Conservation (phyloP, 2,888 invertebrate genomes). For the Apotomis turbidana region DNA sequence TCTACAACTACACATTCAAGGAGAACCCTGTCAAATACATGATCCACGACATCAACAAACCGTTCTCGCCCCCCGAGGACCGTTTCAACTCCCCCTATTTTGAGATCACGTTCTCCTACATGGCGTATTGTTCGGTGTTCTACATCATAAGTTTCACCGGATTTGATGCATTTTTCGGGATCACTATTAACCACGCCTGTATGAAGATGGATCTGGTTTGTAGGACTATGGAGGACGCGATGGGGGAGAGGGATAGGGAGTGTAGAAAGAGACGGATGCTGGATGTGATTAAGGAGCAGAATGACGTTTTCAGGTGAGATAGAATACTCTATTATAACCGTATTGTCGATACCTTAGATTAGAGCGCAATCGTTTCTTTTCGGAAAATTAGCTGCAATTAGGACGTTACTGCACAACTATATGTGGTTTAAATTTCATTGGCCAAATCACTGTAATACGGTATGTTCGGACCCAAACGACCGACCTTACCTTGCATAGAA, state of each 20-base stretch:
- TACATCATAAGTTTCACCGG: slow-evolving; percentile 60
- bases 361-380: too few species aligned
- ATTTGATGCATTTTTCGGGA: slow-evolving; percentile 64
- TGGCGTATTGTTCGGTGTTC: slow-evolving; percentile 50
- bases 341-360: too few species aligned
- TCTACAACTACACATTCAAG: slow-evolving; percentile 52
- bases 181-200: slow-evolving; percentile 65
- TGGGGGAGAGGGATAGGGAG: slow-evolving; percentile 41
- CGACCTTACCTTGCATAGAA: too few species aligned
- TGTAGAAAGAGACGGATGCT: slow-evolving; percentile 48
- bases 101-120: slow-evolving; percentile 59
- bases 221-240: slow-evolving; percentile 56
- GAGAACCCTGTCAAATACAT: slow-evolving; percentile 56
- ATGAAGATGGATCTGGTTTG: slow-evolving; percentile 65
- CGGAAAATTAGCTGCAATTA: too few species aligned
- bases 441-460: too few species aligned
- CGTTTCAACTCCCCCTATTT: slow-evolving; percentile 60
- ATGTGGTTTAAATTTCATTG: too few species aligned
- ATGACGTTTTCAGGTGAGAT: slow-evolving; percentile 58
- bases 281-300: slow-evolving; percentile 60
- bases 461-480: too few species aligned
- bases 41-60: slow-evolving; percentile 64
- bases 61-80: slow-evolving; percentile 50
- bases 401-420: too few species aligned
- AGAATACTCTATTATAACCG: too few species aligned